phyloP scores from a whole-genome alignment of 1,140 invertebrate species.

The Drosophila oshimai region DNA sequence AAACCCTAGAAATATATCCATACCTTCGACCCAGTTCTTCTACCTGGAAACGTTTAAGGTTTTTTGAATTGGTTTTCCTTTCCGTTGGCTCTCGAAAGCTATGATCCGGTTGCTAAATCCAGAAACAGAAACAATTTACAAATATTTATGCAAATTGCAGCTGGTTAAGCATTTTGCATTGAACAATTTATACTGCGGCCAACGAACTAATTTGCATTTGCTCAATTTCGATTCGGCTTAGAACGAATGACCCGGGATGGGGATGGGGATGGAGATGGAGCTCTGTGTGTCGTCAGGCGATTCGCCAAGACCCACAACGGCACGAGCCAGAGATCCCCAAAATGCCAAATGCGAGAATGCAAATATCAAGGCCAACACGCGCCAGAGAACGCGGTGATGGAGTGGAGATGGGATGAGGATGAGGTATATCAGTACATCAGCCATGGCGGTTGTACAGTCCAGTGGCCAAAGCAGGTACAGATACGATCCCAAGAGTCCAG shows the following conservation, averaged over 20 bases:
- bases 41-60: neutral
- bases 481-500: no score
- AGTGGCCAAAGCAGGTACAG: constrained; percentile 6
- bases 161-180: constrained; percentile 4
- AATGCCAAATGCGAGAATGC: constrained; percentile 61
- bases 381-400: neutral
- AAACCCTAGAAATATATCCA: constrained; percentile 40
- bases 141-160: constrained; percentile 45
- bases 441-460: constrained; percentile 14
- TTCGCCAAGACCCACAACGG: neutral
- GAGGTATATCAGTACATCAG: neutral
- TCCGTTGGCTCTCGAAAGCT: neutral
- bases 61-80: neutral
- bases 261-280: no score
- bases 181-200: constrained; percentile 14
- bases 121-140: constrained; percentile 3
- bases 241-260: neutral
- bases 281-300: neutral
- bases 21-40: constrained; percentile 23
- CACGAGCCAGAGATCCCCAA: neutral
- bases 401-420: constrained; percentile 2
- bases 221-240: neutral
- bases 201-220: constrained; percentile 62
- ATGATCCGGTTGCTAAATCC: constrained; percentile 4
- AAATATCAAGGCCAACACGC: constrained; percentile 49